These are phyloP conservation scores for Meteorus cinctellus DNA, from an alignment of 2,888 invertebrate genomes.

Conservation along the genomic window DNA sequence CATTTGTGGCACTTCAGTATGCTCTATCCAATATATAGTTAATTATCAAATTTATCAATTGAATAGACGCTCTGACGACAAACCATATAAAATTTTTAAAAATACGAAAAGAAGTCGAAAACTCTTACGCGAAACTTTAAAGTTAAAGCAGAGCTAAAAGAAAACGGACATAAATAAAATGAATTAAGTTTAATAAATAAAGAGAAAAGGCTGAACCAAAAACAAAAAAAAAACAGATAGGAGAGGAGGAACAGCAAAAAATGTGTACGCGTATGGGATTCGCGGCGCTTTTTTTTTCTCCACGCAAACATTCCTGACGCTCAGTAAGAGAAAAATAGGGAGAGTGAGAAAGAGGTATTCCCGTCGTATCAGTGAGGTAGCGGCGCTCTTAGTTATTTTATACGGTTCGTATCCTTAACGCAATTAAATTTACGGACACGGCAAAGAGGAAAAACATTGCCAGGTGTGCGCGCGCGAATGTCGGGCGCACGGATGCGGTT, in stretches of 20 bases:
- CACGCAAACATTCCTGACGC: constrained; percentile 20
- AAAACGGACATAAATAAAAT: constrained; percentile 32
- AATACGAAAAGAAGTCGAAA: neutral
- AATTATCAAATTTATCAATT: neutral
- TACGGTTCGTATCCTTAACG: constrained; percentile 67
- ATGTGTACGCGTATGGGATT: constrained; percentile 10
- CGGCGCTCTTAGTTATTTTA: constrained; percentile 63
- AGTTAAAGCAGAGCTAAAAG: constrained; percentile 31
- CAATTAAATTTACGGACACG: constrained; percentile 63
- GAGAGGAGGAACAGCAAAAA: constrained; percentile 13
- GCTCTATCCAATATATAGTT: neutral
- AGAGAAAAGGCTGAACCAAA: constrained; percentile 34
- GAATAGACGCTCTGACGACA: neutral
- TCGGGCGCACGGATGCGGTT: constrained; percentile 11
- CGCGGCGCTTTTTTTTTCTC: neutral
- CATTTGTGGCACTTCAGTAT: constrained; percentile 28
- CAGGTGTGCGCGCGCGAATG: constrained; percentile 32
- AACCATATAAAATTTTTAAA: neutral
- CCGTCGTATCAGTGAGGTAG: constrained; percentile 46
- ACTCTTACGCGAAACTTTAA: neutral
- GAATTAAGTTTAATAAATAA: constrained; percentile 36
- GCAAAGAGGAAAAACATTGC: constrained; percentile 52
- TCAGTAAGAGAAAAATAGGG: constrained; percentile 23
- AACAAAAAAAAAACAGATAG: constrained; percentile 32
- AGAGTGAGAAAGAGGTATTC: constrained; percentile 31